Base-by-base conservation (phyloP, 1,140 invertebrate species). In the Listronotus oregonensis region DNA sequence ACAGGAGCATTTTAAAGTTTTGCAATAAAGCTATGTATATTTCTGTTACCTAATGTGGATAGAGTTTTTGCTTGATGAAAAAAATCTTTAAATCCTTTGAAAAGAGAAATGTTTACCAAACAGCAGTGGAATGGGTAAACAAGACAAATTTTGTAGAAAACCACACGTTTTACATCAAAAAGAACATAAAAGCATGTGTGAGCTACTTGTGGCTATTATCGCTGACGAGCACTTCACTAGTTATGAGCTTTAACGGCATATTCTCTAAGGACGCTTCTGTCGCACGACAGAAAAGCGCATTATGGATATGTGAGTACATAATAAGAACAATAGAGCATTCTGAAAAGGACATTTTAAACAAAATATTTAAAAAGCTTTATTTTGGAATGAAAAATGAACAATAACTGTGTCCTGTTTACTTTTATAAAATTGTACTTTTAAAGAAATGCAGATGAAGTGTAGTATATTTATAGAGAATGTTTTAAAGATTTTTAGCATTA, bases 111-210 rank as follows among this genome's bases (percentile, higher is more conserved):
- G 47, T 64, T 64, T 64, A 37, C n/a, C 62, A 57, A 64, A 64
- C 42, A 64, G 52, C 52, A n/a, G 18, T 11, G 14, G 46, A 37
- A 54, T 62, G 60, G 57, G 72, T 71, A 73, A 74, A 75, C 73
- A 73, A 73, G 71, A 74, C 73, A 71, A 75, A 75, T 75, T 75
- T 75, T 74, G 72, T 73, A 75, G 72, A 74, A 75, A 75, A 75
- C 69, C 70, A 70, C 72, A 71, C 69, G 64, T 73, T 75, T 70
- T 57, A 71, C 72, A 69, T 73, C 70, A 75, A 73, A 75, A 75
- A 74, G 69, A 67, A 73, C 68, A 74, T 72, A 73, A 73, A 75
- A 73, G 72, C 72, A 69, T 71, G 72, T 75, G 73, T 70, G 70
- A 73, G 71, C 72, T 75, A 74, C 73, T 75, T 74, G 72, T 72